Evolutionary conservation across 1,140 invertebrate species (phyloP).

Genomic region (Drosophila truncata): DNA sequence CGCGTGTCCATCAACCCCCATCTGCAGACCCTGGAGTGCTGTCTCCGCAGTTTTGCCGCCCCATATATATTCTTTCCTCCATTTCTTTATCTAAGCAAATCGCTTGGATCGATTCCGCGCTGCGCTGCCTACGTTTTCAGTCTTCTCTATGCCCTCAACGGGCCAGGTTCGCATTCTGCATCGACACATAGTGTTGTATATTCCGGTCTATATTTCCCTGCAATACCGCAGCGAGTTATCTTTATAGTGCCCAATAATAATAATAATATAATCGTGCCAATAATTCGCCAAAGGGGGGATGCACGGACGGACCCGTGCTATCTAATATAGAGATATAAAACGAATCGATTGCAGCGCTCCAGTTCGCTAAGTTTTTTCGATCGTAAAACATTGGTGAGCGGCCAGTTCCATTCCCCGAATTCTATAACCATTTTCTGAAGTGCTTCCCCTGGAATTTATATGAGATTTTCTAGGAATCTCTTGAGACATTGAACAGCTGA

Average conservation of each 20-base stretch:
- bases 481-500: slow-evolving; percentile 6
- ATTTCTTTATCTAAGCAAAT: slow-evolving; percentile 65
- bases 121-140: slow-evolving; percentile 59
- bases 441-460: slow-evolving; percentile 26
- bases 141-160: slow-evolving; percentile 51
- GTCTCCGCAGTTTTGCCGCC: slow-evolving; percentile 26
- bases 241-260: slow-evolving; percentile 49
- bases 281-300: slow-evolving; percentile 25
- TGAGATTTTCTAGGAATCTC: slow-evolving; percentile 21
- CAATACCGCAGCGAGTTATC: slow-evolving; percentile 37
- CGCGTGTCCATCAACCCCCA: slow-evolving; percentile 19
- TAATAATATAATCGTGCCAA: slow-evolving; percentile 37
- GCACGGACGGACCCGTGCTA: background rate
- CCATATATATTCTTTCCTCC: slow-evolving; percentile 19
- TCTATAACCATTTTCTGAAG: slow-evolving; percentile 6
- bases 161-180: slow-evolving; percentile 47
- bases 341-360: slow-evolving; percentile 46
- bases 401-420: background rate
- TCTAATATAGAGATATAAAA: slow-evolving; percentile 24
- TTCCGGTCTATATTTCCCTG: background rate
- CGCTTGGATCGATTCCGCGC: slow-evolving; percentile 36
- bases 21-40: slow-evolving; percentile 6
- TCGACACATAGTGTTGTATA: background rate
- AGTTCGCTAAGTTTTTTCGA: slow-evolving; percentile 50
- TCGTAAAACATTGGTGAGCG: slow-evolving; percentile 61